phyloP scores from a whole-genome alignment of 2,113 vertebrate species.

The Chaenocephalus aceratus region DNA sequence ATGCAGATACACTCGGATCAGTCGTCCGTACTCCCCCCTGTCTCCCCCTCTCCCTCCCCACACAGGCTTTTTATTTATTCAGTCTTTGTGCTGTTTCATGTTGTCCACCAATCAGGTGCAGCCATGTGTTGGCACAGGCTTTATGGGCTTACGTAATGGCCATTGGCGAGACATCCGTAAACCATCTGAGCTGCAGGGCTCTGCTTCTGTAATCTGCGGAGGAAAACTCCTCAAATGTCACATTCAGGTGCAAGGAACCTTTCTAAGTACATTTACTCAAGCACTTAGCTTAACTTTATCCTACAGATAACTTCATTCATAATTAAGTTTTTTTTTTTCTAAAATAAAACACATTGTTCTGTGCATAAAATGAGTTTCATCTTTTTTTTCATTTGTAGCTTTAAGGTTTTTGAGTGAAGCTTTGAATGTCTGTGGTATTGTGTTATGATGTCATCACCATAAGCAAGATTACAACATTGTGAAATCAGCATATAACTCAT shows the following conservation, averaged over 20 bases:
- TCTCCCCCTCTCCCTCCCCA: background rate
- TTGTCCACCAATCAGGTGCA: constrained; percentile 44
- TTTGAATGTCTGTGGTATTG: too few species aligned
- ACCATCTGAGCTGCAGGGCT: constrained; percentile 49
- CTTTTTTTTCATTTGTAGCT: too few species aligned
- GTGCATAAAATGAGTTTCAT: too few species aligned
- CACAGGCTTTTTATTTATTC: constrained; percentile 31
- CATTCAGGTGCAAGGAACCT: background rate
- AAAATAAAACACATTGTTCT: too few species aligned
- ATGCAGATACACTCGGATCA: constrained; percentile 3
- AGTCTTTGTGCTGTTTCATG: constrained; percentile 17
- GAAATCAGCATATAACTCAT: too few species aligned
- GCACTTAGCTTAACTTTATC: background rate
- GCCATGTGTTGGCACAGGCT: constrained; percentile 21
- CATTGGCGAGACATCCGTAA: constrained; percentile 41
- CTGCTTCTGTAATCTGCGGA: constrained; percentile 23
- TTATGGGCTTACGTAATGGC: constrained; percentile 49
- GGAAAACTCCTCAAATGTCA: constrained; percentile 1
- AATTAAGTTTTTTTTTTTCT: too few species aligned
- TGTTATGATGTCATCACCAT: too few species aligned
- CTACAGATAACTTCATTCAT: too few species aligned
- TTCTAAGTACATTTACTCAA: background rate
- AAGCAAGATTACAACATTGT: too few species aligned
- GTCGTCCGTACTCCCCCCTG: background rate
- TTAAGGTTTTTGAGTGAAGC: too few species aligned